A percentile compares a stretch with the other conserved stretches of the same genome.
phyloP scores from a whole-genome alignment of 2,797 vertebrate species.

The Paedocypris micromegethes region DNA sequence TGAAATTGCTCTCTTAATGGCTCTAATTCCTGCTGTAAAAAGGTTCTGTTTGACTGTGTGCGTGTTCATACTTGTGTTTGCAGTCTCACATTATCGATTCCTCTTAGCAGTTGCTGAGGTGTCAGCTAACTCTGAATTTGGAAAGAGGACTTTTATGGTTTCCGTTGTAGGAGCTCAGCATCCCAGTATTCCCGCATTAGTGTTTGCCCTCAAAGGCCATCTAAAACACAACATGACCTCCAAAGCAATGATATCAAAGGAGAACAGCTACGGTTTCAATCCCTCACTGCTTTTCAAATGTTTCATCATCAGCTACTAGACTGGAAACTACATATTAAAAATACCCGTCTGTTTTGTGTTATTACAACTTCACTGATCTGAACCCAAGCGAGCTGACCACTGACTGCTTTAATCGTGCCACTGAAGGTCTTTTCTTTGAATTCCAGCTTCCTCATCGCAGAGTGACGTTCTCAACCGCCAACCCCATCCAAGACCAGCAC shows the following conservation, averaged over 20 bases:
- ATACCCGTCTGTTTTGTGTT: conserved; percentile 43
- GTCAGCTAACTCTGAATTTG: conserved; percentile 45
- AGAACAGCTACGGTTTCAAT: neutral
- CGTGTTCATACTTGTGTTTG: conserved; percentile 31
- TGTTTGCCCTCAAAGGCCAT: conserved; percentile 26
- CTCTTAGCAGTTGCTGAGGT: conserved; percentile 56
- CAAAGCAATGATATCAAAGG: conserved; percentile 36
- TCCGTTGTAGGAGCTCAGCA: conserved; percentile 66
- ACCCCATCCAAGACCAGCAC: conserved; percentile 93
- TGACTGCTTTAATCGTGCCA: conserved; percentile 47
- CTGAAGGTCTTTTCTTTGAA: conserved; percentile 29
- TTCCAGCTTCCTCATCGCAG: conserved; percentile 92
- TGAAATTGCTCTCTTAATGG: conserved; percentile 57
- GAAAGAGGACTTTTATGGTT: conserved; percentile 65
- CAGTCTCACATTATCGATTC: conserved; percentile 61
- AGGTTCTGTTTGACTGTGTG: conserved; percentile 58
- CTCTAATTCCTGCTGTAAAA: conserved; percentile 55
- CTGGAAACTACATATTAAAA: conserved; percentile 37
- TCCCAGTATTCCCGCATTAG: conserved; percentile 27
- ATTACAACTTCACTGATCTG: conserved; percentile 54
- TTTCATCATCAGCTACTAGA: conserved; percentile 46
- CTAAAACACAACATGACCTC: conserved; percentile 31
- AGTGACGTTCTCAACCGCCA: conserved; percentile 97
- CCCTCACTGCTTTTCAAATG: neutral
- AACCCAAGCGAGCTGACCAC: conserved; percentile 41